Base-by-base conservation (phyloP, 2,888 invertebrate species). In the Drosophila picticornis region DNA sequence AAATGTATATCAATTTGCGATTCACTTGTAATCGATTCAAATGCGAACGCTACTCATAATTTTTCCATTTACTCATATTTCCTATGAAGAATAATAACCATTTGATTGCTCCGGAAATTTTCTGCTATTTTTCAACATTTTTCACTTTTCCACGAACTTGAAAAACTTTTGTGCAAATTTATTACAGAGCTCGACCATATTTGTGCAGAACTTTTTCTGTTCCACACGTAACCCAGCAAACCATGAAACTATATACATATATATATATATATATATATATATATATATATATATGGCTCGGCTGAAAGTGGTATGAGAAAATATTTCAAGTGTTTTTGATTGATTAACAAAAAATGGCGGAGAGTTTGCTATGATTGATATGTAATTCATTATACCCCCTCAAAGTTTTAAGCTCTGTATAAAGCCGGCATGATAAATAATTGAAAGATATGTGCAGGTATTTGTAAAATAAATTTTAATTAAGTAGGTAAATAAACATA, bases 241-340 rank as follows among this genome's bases (percentile, higher is more conserved):
- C 60, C 55, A 51, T 40, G 19, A 2, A 36, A 19, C 19, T 7
- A 36, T 16, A 16, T 16, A 36, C 4, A 34, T 4, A 34, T 5
- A 34, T 34, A 16, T 34, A 16, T 11, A 11, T 2, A 31, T 31
- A 16, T 32, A 34, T 22, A 46, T 61, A 57, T 57, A 55, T 56
- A 29, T 48, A 56, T 55, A 38, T 32, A 27, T 51, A 59, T 36
- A 62, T 22, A 9, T 29, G n/a, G 19, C n/a, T n/a, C 13, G 27
- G 38, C 50, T 51, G 13, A 9, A 13, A 29, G 40, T 65, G 36
- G 51, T 59, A 48, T 55, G 53, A 19, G n/a, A n/a, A 43, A 52
- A 63, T 61, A 25, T 57, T 72, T 63, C 58, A 46, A 64, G 40
- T 70, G 36, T 43, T 52, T 65, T 66, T 76, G 88, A 87, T 85